Base-by-base conservation (phyloP, 2,797 vertebrate species). In the Pantherophis vulpinus region DNA sequence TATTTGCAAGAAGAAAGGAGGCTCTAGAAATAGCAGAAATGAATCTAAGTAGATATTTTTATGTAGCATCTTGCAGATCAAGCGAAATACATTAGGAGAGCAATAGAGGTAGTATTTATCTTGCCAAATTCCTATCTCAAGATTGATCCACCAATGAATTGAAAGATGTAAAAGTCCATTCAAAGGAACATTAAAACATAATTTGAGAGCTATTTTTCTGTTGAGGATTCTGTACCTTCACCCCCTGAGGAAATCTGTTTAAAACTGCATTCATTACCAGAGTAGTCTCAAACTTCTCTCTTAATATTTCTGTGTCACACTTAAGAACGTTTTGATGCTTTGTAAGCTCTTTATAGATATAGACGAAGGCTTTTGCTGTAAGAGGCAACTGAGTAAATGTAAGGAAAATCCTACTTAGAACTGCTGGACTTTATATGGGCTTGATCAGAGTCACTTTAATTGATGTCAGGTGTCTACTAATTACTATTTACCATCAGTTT, bases 11-110 rank as follows among this genome's bases (percentile, higher is more conserved):
- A 56, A 79, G 88, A n/a, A 79, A 88, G 51, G 58, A 92, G 87
- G 88, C 61, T n/a, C 91, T 94, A 83, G n/a, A 25, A 93, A 93
- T 66, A 70, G 70, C 70, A 88, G 92, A 94, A 32, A 96, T 59
- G 95, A 96, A 95, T n/a, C 91, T 32, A 94, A 86, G 88, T 91
- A 90, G 90, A 70, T 63, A 93, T 93, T 96, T 94, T 42, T 56
- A 10, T 37, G 12, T 86, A 14, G 11, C 32, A 18, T 23, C 37
- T 27, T 55, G 42, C 59, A 37, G 14, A 55, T 32, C 55, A 59
- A 88, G 27, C 58, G 55, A 58, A 59, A 12, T 55, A 29, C 13
- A 47, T 32, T n/a, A 1, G 23, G 32, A 74, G 25, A n/a, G 47
- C 37, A 88, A 42, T 20, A 42, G 11, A n/a, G 27, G 37, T 58